Evolutionary conservation across 2,888 invertebrate genomes (phyloP), one percentile per base, ranked within the genome.

Genomic region (Cinara cedri): DNA sequence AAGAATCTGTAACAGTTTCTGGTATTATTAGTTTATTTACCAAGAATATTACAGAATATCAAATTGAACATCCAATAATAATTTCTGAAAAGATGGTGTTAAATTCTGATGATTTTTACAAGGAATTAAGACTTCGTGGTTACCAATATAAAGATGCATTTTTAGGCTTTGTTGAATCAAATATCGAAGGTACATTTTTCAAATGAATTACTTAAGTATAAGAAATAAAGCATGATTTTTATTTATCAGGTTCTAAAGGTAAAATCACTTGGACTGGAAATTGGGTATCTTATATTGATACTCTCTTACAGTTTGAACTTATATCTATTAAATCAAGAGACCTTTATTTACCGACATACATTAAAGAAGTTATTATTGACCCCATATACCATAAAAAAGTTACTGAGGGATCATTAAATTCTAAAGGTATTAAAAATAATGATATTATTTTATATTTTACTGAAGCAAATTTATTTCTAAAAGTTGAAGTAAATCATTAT

Each of bases 91-190:
- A 65, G 51, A 65, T 81, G 44, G 54, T 72, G 6, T 51, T 82
- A 13, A 72, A 80, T 13, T 3, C 62, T 10, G 49, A 68, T 1
- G 92, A 92, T 85, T 88, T 92, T 84, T 92, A 92, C 84, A 91
- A 89, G 82, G 92, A 92, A 84, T 85, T 93, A 63, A 87, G 90
- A 82, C 88, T 93, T 1, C 88, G 93, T 83, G 92, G 93, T 1
- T 91, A 93, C 84, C 91, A 86, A 70, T 86, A 86, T 81, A 84
- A 84, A 4, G 84, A 84, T 8, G 81, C 82, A 0, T 86, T 86
- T 83, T 84, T 85, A 82, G 87, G 87, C 16, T 85, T 88, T 34
- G 46, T 84, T 3, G 83, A 84, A 49, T 84, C 86, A 4, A 76
- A 81, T 19, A 49, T 19, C 1, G 66, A 74, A 65, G 82, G 82